phyloP scores from a whole-genome alignment of 2,888 invertebrate species.

The Diaperis boleti region DNA sequence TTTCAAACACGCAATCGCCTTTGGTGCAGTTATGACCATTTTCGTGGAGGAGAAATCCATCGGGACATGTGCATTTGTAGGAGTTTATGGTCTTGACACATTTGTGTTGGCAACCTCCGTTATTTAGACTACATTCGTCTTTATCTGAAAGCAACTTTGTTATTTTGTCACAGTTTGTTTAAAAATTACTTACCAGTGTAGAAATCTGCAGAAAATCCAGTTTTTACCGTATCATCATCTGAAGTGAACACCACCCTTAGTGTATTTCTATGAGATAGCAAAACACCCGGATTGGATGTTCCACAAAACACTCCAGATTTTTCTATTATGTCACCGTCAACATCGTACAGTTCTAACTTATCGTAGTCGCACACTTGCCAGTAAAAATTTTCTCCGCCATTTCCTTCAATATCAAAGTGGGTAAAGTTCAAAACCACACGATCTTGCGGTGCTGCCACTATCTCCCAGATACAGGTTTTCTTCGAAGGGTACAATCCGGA shows the following conservation, averaged over 20 bases:
- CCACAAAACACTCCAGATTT: conserved; percentile 92
- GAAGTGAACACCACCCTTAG: conserved; percentile 92
- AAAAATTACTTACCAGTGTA: conserved; percentile 78
- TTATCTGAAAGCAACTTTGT: conserved; percentile 78
- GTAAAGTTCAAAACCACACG: conserved; percentile 96
- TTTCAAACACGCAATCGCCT: conserved; percentile 96
- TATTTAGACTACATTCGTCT: conserved; percentile 93
- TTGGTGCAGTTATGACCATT: conserved; percentile 97
- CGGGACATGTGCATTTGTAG: conserved; percentile 93
- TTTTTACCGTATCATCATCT: conserved; percentile 95
- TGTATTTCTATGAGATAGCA: conserved; percentile 92
- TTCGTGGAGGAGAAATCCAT: conserved; percentile 92
- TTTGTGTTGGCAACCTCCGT: conserved; percentile 95
- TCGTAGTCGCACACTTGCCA: conserved; percentile 98
- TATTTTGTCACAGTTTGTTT: background rate
- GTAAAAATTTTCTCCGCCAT: conserved; percentile 84
- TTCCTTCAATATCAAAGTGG: conserved; percentile 96
- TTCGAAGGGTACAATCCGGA: conserved; percentile 92
- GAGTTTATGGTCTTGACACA: conserved; percentile 93
- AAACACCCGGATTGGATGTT: conserved; percentile 80
- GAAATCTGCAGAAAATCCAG: conserved; percentile 94
- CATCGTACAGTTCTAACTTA: conserved; percentile 86
- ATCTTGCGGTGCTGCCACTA: conserved; percentile 91
- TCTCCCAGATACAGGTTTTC: conserved; percentile 98
- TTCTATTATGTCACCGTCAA: conserved; percentile 79